phyloP scores from a whole-genome alignment of 2,113 vertebrate species.

The Pituophis catenifer region DNA sequence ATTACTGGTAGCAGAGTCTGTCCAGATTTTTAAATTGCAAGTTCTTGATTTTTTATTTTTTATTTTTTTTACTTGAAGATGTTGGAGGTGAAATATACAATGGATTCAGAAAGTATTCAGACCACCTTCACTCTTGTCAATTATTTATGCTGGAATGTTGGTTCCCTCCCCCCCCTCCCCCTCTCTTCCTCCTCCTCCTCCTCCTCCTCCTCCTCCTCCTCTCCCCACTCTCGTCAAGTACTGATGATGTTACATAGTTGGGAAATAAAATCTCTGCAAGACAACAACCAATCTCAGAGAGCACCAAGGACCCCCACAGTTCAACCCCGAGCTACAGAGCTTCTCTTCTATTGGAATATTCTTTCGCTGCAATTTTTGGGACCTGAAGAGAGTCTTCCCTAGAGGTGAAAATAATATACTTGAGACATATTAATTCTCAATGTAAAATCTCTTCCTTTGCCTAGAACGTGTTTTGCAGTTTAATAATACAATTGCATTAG shows the following conservation, averaged over 20 bases:
- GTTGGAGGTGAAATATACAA: too few relatives aligned
- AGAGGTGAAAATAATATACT: constrained; percentile 11
- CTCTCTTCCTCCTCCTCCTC: too few relatives aligned
- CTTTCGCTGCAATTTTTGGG: background rate
- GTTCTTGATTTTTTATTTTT: too few relatives aligned
- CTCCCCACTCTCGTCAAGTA: too few relatives aligned
- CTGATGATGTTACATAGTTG: background rate
- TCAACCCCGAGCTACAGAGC: background rate
- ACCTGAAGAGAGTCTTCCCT: background rate
- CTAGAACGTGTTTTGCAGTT: constrained; percentile 1
- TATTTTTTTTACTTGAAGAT: too few relatives aligned
- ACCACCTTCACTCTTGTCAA: too few relatives aligned
- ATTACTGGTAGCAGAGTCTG: too few relatives aligned
- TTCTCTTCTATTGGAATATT: background rate
- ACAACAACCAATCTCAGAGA: background rate
- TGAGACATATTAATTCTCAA: background rate
- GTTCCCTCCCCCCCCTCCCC: too few relatives aligned
- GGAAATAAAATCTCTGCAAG: background rate
- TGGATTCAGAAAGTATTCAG: too few relatives aligned
- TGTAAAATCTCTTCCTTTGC: constrained; percentile 6
- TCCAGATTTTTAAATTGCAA: too few relatives aligned
- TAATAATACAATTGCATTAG: constrained; percentile 24
- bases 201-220: too few relatives aligned
- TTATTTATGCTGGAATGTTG: too few relatives aligned
- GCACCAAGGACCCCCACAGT: background rate